Base-by-base conservation (phyloP, 2,888 invertebrate species). In the Hyles lineata region DNA sequence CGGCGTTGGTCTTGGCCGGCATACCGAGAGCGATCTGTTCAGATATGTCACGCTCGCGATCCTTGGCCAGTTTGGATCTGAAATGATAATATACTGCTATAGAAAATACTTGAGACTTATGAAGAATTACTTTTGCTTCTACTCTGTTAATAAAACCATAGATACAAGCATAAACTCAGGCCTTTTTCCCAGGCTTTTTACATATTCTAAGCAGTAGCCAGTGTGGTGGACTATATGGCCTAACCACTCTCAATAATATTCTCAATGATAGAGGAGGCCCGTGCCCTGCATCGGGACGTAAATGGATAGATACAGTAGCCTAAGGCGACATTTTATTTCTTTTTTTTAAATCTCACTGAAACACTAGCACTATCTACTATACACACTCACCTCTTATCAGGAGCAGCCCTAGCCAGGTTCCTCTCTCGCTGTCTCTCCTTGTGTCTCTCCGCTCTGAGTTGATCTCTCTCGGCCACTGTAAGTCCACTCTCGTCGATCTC, bases 1-100 rank as follows among this genome's bases (percentile, higher is more conserved):
- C 96, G 11, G 88, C 89, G 60, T 76, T 83, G 2, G 96, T 96
- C 86, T 98, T 97, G 0, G 98, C 97, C 0, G 99, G 99, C 93
- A 99, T 92, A 0, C 99, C 99, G 19, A 99, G 95, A 0, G 99
- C 99, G 79, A 99, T 99, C 94, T 99, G 99, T 88, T 99, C 99
- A 11, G 99, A 99, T 74, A 99, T 99, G 86, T 99, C 99, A 5
- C 99, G 96, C 82, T 99, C 99, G 3, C 99, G 95, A 84, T 98
- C 98, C 61, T 97, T 96, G 83, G 98, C 98, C 73, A 99, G 89
- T 82, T 98, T 98, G 0, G 98, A 96, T 79, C 96, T 96, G 87
- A 0, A 79, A 79, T 62, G 25, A 72, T 29, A 63, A 32, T 4
- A 60, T 9, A 17, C n/a, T n/a, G n/a, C n/a, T 29, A 15, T 63